Conservation (phyloP, 2,113 vertebrate genomes). For the Mohoua ochrocephala region DNA sequence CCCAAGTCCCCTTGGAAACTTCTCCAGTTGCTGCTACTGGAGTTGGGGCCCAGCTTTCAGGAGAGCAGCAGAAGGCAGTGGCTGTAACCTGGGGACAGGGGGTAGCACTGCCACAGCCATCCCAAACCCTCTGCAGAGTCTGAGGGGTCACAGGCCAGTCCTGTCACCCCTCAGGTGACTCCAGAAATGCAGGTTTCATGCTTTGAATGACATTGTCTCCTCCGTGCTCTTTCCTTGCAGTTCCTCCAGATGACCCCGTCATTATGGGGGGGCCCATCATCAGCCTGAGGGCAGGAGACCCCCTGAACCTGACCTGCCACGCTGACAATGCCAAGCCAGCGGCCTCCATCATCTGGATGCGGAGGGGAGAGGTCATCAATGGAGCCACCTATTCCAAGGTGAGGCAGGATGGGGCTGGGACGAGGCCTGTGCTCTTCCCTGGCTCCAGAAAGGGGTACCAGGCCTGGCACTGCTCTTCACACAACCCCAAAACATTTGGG, state of each 20-base stretch:
- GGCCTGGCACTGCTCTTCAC: not conserved
- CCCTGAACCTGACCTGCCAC: slow-evolving; percentile 94
- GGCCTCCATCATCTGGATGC: slow-evolving; percentile 93
- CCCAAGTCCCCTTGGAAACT: not conserved
- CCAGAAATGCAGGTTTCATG: not conserved
- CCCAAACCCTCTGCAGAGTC: not conserved
- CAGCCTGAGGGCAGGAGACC: slow-evolving; percentile 91
- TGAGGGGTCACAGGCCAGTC: not conserved
- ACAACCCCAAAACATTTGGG: not conserved
- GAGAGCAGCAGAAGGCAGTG: not conserved
- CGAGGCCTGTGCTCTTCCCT: not conserved
- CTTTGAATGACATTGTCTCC: not conserved
- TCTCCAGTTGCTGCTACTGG: not conserved
- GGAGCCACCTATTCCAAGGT: slow-evolving; percentile 98
- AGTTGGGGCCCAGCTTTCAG: not conserved
- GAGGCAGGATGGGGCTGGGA: slow-evolving; percentile 47
- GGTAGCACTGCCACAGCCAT: not conserved
- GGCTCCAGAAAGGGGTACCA: not conserved
- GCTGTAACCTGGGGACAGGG: rapidly evolving
- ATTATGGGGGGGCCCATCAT: slow-evolving; percentile 92
- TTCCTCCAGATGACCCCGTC: slow-evolving; percentile 93
- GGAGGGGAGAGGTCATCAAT: slow-evolving; percentile 89
- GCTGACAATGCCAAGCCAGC: slow-evolving; percentile 96
- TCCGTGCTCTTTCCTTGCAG: slow-evolving; percentile 61
- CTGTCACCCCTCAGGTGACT: not conserved